Evolutionary conservation across 2,797 vertebrate genomes (phyloP), one percentile per base, ranked within the genome.

Genomic region (Diplodus sargus): DNA sequence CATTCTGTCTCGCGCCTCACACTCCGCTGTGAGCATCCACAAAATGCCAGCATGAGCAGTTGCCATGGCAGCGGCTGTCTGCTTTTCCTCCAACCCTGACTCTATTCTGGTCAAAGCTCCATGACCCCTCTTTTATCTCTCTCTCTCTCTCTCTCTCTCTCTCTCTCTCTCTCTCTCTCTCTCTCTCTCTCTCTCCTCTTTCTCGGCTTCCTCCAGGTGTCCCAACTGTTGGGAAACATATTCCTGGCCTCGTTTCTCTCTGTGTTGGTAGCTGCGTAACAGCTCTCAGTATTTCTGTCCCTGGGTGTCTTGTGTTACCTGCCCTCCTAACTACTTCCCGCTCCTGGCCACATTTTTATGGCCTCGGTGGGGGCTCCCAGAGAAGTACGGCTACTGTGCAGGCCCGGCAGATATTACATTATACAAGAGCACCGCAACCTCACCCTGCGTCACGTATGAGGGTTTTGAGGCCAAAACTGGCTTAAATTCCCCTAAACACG

Each of bases 221-320:
- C 64, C 56, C 28, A 1, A 20, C 49, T 74, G 59, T 81, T 69
- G 43, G 70, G 74, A 85, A 79, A 86, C 59, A 80, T 70, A 60
- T 49, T 64, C 68, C 54, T 47, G 76, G 78, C 73, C 15, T 13
- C 22, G 53, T 81, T 78, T 82, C 68, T 47, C 39, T 16, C 64
- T 47, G n/a, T 79, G 65, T 76, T 74, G 58, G 63, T 60, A 47
- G 70, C 75, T 9, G 6, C 34, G 34, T 78, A 63, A 76, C 42
- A 75, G 47, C 70, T 86, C 48, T 86, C 8, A 5, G 83, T 88
- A 84, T 91, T 88, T 85, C 68, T 84, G 81, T 83, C 65, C 22
- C 62, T 15, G 63, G 76, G 23, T 68, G 76, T 87, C 84, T 89
- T 61, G 78, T 84, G 84, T 90, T 90, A 84, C 87, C 77, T 84